Conservation (phyloP, 1,140 invertebrate species). For the Gryon sp. region DNA sequence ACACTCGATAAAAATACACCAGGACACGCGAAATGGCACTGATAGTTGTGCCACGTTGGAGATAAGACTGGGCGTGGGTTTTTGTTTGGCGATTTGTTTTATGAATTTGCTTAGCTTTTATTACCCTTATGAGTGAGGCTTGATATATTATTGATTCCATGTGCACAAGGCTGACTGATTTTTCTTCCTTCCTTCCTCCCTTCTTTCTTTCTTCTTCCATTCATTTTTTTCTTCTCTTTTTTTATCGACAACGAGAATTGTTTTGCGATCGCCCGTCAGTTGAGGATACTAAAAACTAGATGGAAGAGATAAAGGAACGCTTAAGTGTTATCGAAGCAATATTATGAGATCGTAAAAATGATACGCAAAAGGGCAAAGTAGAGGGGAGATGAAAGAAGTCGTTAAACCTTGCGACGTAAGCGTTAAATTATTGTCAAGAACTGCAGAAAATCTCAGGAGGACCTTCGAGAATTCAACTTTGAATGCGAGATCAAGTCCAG, state of each 20-base stretch:
- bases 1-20: slow-evolving; percentile 45
- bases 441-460: not conserved
- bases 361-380: slow-evolving; percentile 16
- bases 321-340: slow-evolving; percentile 8
- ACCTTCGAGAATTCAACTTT: no score
- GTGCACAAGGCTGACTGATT: no score
- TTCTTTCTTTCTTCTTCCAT: no score
- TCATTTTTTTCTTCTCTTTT: no score
- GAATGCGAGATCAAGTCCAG: no score
- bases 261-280: slow-evolving; percentile 6
- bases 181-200: no score
- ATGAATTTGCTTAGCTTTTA: slow-evolving; percentile 39
- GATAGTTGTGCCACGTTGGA: slow-evolving; percentile 2
- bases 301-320: slow-evolving; percentile 13
- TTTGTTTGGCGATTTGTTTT: slow-evolving; percentile 42
- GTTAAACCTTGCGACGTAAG: slow-evolving; percentile 31
- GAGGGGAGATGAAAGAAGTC: no score
- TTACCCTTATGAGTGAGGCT: not conserved
- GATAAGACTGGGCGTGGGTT: slow-evolving; percentile 8
- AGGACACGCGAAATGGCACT: slow-evolving; percentile 11
- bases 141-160: slow-evolving; percentile 33
- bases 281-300: not conserved
- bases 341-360: slow-evolving; percentile 49
- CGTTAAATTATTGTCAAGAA: slow-evolving; percentile 15
- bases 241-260: slow-evolving; percentile 17